Evolutionary conservation across 2,888 invertebrate genomes (phyloP), one percentile per base, ranked within the genome.

Genomic region (Ischnura elegans): DNA sequence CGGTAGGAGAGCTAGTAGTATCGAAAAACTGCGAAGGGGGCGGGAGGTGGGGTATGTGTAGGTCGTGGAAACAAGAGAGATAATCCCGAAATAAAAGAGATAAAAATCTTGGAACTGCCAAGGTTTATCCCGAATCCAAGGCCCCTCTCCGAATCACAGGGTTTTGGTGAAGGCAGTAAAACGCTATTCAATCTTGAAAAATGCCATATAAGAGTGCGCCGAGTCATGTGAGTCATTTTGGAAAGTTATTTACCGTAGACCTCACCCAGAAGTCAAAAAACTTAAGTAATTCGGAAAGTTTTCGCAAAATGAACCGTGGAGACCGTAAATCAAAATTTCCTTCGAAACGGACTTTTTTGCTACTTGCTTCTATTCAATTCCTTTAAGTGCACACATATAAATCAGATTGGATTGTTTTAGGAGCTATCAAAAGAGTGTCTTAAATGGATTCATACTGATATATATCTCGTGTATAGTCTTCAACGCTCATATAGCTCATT

Each of bases 71-170:
- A 76, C 76, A 76, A 76, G 76, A 76, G 66, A 76, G 76, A 76
- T 76, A 36, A 76, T 76, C 36, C 36, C 76, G 76, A 5, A 76
- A 76, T 76, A 76, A 76, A 76, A 29, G 76, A 76, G 76, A 76
- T 76, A 76, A 76, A 76, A 76, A 36, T 76, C 76, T 76, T 76
- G 36, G 76, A 76, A 76, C 36, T 36, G 76, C 76, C 36, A 36
- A 76, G 76, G 76, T 76, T 76, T 76, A 76, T 76, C 76, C 36
- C 36, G 29, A 21, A 36, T 76, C 36, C 76, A 76, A 76, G 36
- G 29, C 76, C 36, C 36, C 25, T 76, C 10, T 13, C 76, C 36
- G 10, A 36, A 10, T 36, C 25, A 36, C 16, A 76, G 36, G 76
- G 76, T 5, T 76, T 36, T 36, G 76, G 76, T 0, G 36, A 76